A percentile compares a stretch with the other conserved stretches of the same genome.
Evolutionary conservation across 2,888 invertebrate genomes (phyloP).

Genomic region (Mimumesa dahlbomi): DNA sequence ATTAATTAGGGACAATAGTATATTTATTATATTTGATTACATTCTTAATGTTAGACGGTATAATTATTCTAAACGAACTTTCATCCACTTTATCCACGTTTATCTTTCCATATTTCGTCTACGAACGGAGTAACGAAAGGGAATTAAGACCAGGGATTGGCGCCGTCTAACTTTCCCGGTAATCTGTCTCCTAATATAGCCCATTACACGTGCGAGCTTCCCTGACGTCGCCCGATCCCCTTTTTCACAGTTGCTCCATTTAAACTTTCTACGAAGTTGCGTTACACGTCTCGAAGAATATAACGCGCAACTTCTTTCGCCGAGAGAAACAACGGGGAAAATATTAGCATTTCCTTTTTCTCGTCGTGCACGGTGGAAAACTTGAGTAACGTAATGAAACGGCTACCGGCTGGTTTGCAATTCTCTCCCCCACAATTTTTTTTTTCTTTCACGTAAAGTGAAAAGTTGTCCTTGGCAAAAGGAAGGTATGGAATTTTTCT

Average conservation of each 20-base stretch:
- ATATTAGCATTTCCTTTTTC: background rate
- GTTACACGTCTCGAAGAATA: background rate
- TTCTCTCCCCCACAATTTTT: too few species aligned
- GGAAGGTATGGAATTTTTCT: too few species aligned
- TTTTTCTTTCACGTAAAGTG: too few species aligned
- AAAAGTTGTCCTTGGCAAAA: too few species aligned
- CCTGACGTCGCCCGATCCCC: background rate
- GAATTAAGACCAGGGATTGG: background rate
- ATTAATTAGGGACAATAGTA: too few species aligned
- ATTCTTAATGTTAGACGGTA: too few species aligned
- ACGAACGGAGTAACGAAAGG: background rate
- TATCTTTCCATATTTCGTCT: too few species aligned
- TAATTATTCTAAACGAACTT: background rate
- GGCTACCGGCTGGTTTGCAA: too few species aligned
- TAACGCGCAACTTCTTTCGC: too few species aligned
- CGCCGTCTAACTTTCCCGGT: background rate
- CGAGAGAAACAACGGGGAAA: too few species aligned
- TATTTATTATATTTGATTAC: too few species aligned
- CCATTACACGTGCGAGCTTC: background rate
- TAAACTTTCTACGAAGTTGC: background rate
- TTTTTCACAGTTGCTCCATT: background rate
- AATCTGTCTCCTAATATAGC: background rate
- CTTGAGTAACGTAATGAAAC: background rate
- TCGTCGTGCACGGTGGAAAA: background rate
- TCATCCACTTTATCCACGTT: background rate